Base-by-base conservation (phyloP, 2,113 vertebrate species). In the Myodes glareolus region DNA sequence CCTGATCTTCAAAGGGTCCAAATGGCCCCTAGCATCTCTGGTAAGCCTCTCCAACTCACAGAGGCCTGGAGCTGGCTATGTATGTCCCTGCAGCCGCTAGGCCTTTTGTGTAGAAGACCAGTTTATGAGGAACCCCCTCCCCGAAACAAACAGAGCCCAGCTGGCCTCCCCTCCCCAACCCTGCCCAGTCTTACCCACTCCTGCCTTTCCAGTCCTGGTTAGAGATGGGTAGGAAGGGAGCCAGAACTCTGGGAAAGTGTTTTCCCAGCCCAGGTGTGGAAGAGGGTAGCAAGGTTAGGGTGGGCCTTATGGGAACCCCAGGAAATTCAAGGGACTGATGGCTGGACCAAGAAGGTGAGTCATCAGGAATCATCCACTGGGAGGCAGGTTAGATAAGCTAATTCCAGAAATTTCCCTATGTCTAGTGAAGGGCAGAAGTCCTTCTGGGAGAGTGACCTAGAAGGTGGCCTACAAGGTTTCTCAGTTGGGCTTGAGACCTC, bases 121-220 rank as follows among this genome's bases (percentile, higher is more conserved):
- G 93, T 47, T 3, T 27, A 42, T 85, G 75, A 97, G 92, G 97
- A 96, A 96, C 68, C 61, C 8, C 80, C 94, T n/a, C 78, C 94
- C 88, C 4, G 42, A 93, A 86, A 80, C 68, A 88, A 94, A 93
- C 73, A 91, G 86, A 90, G 50, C 73, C 73, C 96, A 58, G 19
- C 58, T 58, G 58, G 58, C 58, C 58, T 58, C 87, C 81, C 45
- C 70, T 67, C 47, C 87, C 55, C 45, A 29, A 63, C 87, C 45
- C 58, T 55, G 94, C 94, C 87, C 88, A 4, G 65, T 87, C 92
- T 63, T 29, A 33, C 90, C 78, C 16, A 25, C 72, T 81, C 77
- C 73, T 75, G 63, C 61, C 84, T 87, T 88, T 65, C 45, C 68
- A 23, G 63, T 78, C 78, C 27, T 50, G 0, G 27, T 17, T 33